A percentile compares a stretch with the other conserved stretches of the same genome.
These are phyloP conservation scores for Antheraea pernyi DNA, from an alignment of 1,140 invertebrate genomes.

Conservation along the genomic window DNA sequence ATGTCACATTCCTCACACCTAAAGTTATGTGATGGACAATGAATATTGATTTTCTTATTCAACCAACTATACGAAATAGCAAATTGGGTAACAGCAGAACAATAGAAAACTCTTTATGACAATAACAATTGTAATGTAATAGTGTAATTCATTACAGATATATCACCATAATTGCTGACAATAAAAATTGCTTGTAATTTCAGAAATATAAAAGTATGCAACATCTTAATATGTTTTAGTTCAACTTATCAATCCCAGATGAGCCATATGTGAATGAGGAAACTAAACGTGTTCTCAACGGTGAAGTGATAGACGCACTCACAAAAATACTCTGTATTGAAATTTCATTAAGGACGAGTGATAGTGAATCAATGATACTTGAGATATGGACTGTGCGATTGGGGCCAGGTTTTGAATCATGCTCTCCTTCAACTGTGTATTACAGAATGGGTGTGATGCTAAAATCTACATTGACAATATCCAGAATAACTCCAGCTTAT, in stretches of 20 bases:
- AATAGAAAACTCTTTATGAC: too few species aligned
- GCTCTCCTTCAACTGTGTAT: conserved; percentile 59
- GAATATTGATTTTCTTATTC: too few species aligned
- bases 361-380: conserved; percentile 67
- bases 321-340: conserved; percentile 63
- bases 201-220: too few species aligned
- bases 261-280: conserved; percentile 58
- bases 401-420: conserved; percentile 43
- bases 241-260: conserved; percentile 69
- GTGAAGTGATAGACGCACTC: conserved; percentile 58
- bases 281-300: conserved; percentile 59
- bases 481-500: conserved; percentile 66
- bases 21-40: too few species aligned
- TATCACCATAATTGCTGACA: too few species aligned
- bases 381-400: conserved; percentile 65
- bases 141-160: too few species aligned
- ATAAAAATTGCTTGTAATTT: neutral
- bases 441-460: conserved; percentile 71
- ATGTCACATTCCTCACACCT: too few species aligned
- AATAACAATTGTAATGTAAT: too few species aligned
- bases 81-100: too few species aligned
- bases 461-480: conserved; percentile 65
- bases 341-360: conserved; percentile 57
- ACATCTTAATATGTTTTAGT: conserved; percentile 37
- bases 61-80: too few species aligned